Conservation (phyloP, 2,888 invertebrate species). For the Drosophila meridiana region DNA sequence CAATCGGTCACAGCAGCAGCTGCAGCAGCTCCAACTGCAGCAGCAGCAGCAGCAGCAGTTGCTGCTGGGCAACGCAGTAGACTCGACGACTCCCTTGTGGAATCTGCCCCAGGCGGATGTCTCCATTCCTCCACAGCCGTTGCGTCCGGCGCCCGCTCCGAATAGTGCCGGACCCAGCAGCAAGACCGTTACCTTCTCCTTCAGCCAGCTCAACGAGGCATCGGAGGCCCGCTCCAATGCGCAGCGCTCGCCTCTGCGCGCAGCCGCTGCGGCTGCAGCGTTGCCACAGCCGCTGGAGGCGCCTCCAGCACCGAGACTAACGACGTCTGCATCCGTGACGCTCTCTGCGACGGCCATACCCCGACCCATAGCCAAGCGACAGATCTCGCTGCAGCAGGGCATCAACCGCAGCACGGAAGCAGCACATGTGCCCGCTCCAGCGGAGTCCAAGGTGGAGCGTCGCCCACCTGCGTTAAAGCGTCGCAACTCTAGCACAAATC, state of each 20-base stretch:
- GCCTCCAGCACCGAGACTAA: conserved; percentile 70
- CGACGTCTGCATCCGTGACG: conserved; percentile 67
- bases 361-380: conserved; percentile 83
- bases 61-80: conserved; percentile 29
- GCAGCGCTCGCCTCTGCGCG: conserved; percentile 44
- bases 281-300: conserved; percentile 77
- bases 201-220: conserved; percentile 59
- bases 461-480: conserved; percentile 64
- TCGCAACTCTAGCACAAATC: conserved; percentile 83
- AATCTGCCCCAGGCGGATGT: conserved; percentile 81
- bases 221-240: conserved; percentile 54
- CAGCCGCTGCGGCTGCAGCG: neutral
- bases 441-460: conserved; percentile 24
- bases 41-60: conserved; percentile 34
- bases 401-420: conserved; percentile 45
- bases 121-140: conserved; percentile 88
- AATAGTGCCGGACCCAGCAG: conserved; percentile 62
- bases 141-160: conserved; percentile 87
- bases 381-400: conserved; percentile 77
- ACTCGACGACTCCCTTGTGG: conserved; percentile 82
- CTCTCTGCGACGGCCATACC: conserved; percentile 81
- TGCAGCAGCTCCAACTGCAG: conserved; percentile 35
- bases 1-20: conserved; percentile 78
- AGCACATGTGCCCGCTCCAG: neutral
- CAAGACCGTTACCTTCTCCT: conserved; percentile 81